Evolutionary conservation across 64 coral and sea anemone genomes (phyloP), one percentile per base, ranked within the genome.

Genomic region (Porites lutea): DNA sequence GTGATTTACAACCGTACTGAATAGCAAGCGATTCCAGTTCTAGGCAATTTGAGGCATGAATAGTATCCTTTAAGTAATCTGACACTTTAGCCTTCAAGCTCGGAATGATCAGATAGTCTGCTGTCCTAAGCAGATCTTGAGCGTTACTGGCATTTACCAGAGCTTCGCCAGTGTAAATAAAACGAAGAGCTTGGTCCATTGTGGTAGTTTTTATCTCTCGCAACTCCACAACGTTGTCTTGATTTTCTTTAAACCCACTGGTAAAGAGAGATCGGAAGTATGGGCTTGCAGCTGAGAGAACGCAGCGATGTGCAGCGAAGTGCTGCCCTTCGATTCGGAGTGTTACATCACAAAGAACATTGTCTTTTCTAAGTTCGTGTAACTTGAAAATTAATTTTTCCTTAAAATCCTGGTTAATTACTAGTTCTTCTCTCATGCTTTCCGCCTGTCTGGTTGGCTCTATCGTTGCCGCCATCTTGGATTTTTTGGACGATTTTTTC

Each of bases 91-190:
- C 37, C 47, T 69, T 86, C 7, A 86, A 44, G 4, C 45, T 71
- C 13, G 64, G 52, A 23, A 86, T 48, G 12, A 86, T 86, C 7
- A 86, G 61, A 23, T 52, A 86, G 23, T 86, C 83, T 11, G 83
- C 83, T 16, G 47, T 51, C 0, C 19, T 71, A 3, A 57, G 6
- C 64, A 86, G 37, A 14, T 67, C 64, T 54, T 71, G 18, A 4
- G 69, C 63, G 19, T 50, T 86, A 5, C 47, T 7, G 13, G 65
- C 45, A 47, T 67, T 64, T 10, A 71, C 48, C 10, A 22, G 3
- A 11, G 69, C 52, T 86, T 21, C 48, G 7, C 83, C 83, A 3
- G 83, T 86, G 65, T 86, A 86, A 71, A 86, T 86, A 13, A 86
- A 86, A 48, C 16, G 62, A 86, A 86, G 65, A 23, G 22, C 83